Evolutionary conservation across 1,140 invertebrate genomes (phyloP).

Genomic region (Hypothenemus hampei): DNA sequence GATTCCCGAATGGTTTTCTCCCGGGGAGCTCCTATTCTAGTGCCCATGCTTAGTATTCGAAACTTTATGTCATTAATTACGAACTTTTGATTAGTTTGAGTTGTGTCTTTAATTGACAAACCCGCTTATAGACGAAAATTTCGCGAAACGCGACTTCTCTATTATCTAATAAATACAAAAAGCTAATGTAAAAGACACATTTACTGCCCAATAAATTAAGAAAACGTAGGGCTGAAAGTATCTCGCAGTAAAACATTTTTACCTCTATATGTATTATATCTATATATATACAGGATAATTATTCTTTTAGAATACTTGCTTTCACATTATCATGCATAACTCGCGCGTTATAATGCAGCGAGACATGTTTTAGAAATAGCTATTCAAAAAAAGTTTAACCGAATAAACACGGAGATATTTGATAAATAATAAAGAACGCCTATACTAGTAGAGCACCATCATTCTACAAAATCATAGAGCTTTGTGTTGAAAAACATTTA

Average conservation of each 20-base stretch:
- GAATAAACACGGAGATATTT: no score
- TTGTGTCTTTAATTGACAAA: no score
- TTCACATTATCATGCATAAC: background rate
- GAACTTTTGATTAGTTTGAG: no score
- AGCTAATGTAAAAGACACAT: conserved; percentile 1
- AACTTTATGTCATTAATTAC: no score
- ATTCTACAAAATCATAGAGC: background rate
- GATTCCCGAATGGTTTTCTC: background rate
- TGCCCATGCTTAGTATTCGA: no score
- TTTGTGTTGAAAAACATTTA: conserved; percentile 5
- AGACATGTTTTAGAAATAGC: no score
- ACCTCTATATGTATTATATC: background rate
- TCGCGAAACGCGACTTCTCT: background rate
- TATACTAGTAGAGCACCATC: no score
- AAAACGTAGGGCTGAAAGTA: background rate
- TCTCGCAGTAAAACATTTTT: background rate
- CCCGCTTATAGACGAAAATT: no score
- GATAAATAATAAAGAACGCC: no score
- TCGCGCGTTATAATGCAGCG: no score
- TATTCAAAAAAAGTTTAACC: no score
- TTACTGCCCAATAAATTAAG: conserved; percentile 7
- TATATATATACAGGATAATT: background rate
- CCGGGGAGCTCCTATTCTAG: no score
- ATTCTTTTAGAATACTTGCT: background rate
- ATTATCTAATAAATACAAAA: background rate